Evolutionary conservation across 1,140 invertebrate genomes (phyloP), one percentile per base, ranked within the genome.

Genomic region (Caenorhabditis remanei): DNA sequence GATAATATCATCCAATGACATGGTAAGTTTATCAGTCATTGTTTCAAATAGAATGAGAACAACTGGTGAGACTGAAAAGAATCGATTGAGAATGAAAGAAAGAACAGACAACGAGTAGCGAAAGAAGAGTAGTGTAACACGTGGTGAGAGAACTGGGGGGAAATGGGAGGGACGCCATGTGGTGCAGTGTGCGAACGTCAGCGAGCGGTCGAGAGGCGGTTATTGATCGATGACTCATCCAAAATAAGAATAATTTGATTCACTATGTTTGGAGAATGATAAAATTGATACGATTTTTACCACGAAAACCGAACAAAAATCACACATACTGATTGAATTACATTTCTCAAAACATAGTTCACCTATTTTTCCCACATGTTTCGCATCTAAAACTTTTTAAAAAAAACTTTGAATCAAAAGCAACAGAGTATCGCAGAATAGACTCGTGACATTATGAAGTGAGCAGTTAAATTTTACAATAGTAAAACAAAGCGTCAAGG

Each of bases 1-100:
- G 46, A 79, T 79, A 9, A 79, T 79, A 24, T 79, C 71, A n/a
- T 79, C 71, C 71, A 79, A 24, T 2, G 71, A 53, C 71, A 79
- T 79, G 21, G 32, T 79, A 21, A 79, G 21, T 50, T 50, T 79
- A 0, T 79, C 71, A 48, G 71, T 46, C 71, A 79, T 79, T 79
- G 16, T 46, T 48, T 46, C 19, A n/a, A 21, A n/a, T 50, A 32
- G 19, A 32, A 32, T 79, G 71, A 24, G 40, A 11, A 24, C 24
- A 1, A 21, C 11, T 3, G 16, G 56, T n/a, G n/a, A 71, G 21
- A 71, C 67, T 71, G 67, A n/a, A 71, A 71, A 32, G 32, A n/a
- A 58, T 58, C 16, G 8, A 58, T 58, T 58, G 16, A 8, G 16
- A n/a, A 3, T n/a, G 56, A 9, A 11, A 6, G 16, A 9, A 19